A percentile compares a stretch with the other conserved stretches of the same genome.
Conservation (phyloP, 37 sponge, comb jelly and placozoan genomes). For the Bolinopsis microptera region DNA sequence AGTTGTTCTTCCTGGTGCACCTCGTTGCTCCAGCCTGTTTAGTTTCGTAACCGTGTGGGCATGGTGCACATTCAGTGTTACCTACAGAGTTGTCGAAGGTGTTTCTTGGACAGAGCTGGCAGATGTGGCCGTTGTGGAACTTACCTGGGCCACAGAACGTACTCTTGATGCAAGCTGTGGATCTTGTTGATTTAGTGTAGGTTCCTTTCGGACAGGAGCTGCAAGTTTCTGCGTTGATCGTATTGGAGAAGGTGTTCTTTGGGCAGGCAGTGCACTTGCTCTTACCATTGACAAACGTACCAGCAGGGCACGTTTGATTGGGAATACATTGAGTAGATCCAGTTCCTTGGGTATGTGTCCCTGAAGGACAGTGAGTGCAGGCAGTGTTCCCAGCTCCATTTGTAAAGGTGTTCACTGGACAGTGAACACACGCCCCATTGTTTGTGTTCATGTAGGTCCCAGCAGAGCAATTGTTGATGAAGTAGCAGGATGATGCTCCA, state of each 20-base stretch:
- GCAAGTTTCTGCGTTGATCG: neutral
- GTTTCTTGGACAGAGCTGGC: neutral
- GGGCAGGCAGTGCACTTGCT: neutral
- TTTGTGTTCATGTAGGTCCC: neutral
- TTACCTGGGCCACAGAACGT: constrained; percentile 1
- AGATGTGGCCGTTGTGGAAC: neutral
- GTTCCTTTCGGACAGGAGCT: neutral
- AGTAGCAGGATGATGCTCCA: neutral
- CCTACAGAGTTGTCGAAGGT: constrained; percentile 13
- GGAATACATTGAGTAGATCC: neutral
- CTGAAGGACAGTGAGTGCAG: neutral
- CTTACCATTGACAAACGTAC: neutral
- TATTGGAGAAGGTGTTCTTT: neutral
- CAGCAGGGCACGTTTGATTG: neutral
- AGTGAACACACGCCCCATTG: neutral
- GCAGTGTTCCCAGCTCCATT: neutral
- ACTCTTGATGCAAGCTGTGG: neutral
- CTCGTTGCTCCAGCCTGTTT: neutral
- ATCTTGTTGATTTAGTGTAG: neutral
- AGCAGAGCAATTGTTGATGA: neutral
- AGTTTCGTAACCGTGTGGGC: neutral
- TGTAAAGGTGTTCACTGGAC: neutral
- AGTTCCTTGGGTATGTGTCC: neutral
- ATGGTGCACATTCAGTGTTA: neutral
- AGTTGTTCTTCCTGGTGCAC: constrained; percentile 45